phyloP scores from a whole-genome alignment of 2,113 vertebrate species.

The Tiliqua scincoides region DNA sequence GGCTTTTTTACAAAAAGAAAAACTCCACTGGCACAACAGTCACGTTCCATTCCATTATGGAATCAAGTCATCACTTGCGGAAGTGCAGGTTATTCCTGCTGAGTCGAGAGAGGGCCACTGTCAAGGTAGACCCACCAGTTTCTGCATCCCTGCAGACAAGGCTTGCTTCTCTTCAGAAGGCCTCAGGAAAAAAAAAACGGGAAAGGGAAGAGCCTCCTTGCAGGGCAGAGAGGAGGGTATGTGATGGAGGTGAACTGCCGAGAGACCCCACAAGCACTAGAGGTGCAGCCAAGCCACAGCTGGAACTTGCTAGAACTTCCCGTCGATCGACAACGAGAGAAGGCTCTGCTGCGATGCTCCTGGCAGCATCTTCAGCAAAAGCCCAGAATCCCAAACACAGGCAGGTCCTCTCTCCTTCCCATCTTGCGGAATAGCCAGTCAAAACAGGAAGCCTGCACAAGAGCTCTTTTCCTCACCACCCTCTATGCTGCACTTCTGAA shows the following conservation, averaged over 20 bases:
- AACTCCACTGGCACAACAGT: background rate
- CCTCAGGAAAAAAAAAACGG: background rate
- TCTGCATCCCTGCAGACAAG: background rate
- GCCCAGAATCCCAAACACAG: conserved; percentile 34
- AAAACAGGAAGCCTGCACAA: conserved; percentile 20
- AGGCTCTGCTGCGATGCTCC: background rate
- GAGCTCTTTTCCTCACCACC: background rate
- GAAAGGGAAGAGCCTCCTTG: conserved; percentile 24
- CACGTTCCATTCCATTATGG: background rate
- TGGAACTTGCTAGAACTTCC: background rate
- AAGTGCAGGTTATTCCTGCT: conserved; percentile 32
- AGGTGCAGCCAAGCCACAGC: background rate
- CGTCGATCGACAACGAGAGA: conserved; percentile 18
- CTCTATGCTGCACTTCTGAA: background rate
- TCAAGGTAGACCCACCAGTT: background rate
- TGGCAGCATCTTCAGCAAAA: conserved; percentile 16
- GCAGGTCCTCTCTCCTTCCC: conserved; percentile 16
- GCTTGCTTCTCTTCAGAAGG: background rate
- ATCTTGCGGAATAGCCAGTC: conserved; percentile 22
- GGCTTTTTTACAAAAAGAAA: background rate
- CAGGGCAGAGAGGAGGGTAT: conserved; percentile 32
- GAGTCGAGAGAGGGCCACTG: background rate
- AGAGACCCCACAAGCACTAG: background rate
- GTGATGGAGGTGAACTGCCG: conserved; percentile 8
- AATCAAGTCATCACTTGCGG: background rate